Conservation (phyloP, 2,797 vertebrate genomes). For the Pangasius macronema region DNA sequence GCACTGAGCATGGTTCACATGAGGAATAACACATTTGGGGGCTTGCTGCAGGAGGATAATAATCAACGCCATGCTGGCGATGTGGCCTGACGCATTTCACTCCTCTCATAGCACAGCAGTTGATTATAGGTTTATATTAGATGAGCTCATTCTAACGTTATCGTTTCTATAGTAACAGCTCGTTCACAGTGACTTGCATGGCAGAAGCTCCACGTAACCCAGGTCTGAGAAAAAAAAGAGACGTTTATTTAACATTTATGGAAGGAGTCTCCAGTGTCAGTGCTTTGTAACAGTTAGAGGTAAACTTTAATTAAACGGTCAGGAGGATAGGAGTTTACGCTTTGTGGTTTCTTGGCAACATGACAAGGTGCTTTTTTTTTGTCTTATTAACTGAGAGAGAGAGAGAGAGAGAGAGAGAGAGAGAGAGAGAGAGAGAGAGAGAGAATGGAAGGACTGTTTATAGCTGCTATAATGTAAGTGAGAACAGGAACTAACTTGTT, state of each 20-base stretch:
- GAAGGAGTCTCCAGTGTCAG: not conserved
- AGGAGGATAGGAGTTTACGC: not conserved
- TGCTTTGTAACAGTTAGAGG: not conserved
- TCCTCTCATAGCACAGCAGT: not conserved
- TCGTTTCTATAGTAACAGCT: not conserved
- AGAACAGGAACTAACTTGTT: not conserved
- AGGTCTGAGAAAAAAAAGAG: not conserved
- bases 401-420: no score
- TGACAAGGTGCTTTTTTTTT: not conserved
- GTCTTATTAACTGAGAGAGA: not conserved
- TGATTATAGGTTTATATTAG: not conserved
- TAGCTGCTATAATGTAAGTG: slow-evolving; percentile 6
- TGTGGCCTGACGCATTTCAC: not conserved
- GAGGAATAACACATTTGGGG: not conserved
- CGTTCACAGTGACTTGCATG: not conserved
- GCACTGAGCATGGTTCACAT: no score
- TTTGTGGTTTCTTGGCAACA: not conserved
- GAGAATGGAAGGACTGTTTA: not conserved
- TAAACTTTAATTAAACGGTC: no score
- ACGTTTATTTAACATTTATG: not conserved
- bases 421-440: no score
- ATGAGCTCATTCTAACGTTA: not conserved
- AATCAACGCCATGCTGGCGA: not conserved
- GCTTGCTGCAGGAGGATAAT: not conserved
- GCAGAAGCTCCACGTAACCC: not conserved